Conservation (phyloP, 1,140 invertebrate species). For the Hestina assimilis region DNA sequence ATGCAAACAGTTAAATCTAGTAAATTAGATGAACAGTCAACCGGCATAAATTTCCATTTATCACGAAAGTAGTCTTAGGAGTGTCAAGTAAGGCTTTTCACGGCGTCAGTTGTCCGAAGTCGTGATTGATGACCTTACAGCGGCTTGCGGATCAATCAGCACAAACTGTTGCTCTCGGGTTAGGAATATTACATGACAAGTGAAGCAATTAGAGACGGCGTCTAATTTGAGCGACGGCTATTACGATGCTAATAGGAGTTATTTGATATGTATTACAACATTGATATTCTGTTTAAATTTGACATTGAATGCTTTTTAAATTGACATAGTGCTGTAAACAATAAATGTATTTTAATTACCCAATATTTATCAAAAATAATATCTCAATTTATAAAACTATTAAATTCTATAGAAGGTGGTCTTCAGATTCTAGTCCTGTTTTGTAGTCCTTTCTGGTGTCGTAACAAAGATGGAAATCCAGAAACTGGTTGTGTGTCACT, state of each 20-base stretch:
- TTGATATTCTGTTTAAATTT: too few species aligned
- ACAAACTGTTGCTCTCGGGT: conserved; percentile 15
- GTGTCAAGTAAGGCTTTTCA: not conserved
- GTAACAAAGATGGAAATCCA: too few species aligned
- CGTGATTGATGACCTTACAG: conserved; percentile 7
- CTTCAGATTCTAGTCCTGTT: too few species aligned
- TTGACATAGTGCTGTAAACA: too few species aligned
- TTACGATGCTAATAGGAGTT: conserved; percentile 6
- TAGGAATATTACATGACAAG: conserved; percentile 13
- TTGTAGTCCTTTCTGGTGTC: too few species aligned
- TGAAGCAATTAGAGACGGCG: conserved; percentile 8
- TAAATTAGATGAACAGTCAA: not conserved
- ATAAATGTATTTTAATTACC: too few species aligned
- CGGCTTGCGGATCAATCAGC: not conserved
- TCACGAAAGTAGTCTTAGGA: conserved; percentile 6
- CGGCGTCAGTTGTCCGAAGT: not conserved
- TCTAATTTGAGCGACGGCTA: not conserved
- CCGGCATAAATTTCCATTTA: not conserved
- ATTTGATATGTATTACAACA: not conserved
- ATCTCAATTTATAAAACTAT: too few species aligned
- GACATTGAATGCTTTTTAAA: too few species aligned
- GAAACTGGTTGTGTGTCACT: too few species aligned
- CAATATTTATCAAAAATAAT: too few species aligned
- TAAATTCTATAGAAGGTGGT: too few species aligned
- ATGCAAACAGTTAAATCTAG: too few species aligned